Evolutionary conservation across 2,888 invertebrate species (phyloP), one percentile per base, ranked within the genome.

Genomic region (Oeneis ivallda): DNA sequence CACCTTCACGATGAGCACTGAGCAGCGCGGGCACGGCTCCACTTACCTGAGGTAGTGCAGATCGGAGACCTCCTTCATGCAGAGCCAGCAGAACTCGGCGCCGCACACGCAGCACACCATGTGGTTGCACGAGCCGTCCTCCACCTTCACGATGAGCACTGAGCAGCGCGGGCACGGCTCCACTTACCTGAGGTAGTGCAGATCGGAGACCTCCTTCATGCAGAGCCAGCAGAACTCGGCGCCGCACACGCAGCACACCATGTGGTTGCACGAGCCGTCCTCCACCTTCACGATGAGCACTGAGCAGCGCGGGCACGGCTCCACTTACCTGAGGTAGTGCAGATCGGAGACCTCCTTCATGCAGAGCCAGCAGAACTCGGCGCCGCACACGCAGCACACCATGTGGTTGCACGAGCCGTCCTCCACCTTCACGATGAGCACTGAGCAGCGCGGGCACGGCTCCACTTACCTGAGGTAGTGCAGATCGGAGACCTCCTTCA

Each of bases 171-270:
- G 98, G 83, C 99, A 99, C n/a, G 98, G 97, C 90, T 99, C 98
- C 76, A 98, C 96, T 76, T 97, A n/a, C n/a, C n/a, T n/a, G n/a
- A n/a, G n/a, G n/a, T 98, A 99, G 90, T 99, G 99, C 76, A 99
- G 94, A 90, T 99, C 99, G 70, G 98, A 98, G 70, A 99, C 98
- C 90, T 98, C 98, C 89, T 98, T 98, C 97, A 99, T 97, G 83
- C 99, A 99, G 70, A 99, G 94, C 99, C 99, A 99, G 92, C 99
- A 99, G 92, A 99, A 99, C 93, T 99, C 98, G 0, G 98, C 97
- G 67, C 98, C 98, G 89, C 99, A 99, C 60, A 99, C 96, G 71
- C 98, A 96, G 89, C 99, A 99, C 76, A 98, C 97, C 98, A 99
- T 99, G 92, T 99, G 99, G 92, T 99, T 99, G 87, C 98, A 98